Evolutionary conservation across 2,113 vertebrate species (phyloP).

Genomic region (Scolopax mira): DNA sequence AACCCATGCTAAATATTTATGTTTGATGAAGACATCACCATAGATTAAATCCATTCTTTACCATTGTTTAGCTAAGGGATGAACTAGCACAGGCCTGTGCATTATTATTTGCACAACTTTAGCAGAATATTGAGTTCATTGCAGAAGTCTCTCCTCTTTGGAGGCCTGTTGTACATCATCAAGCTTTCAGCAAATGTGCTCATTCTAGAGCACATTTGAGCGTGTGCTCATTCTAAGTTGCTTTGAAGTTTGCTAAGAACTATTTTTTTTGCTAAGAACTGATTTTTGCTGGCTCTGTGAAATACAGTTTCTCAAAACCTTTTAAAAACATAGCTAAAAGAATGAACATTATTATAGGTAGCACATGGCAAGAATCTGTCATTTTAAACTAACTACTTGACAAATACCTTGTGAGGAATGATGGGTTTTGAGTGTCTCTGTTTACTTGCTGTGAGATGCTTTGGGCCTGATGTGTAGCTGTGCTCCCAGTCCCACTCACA

Average conservation of each 20-base stretch:
- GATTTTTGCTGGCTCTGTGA: not conserved
- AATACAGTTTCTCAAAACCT: not conserved
- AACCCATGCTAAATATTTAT: slow-evolving; percentile 43
- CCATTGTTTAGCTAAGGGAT: not conserved
- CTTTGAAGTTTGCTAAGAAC: not conserved
- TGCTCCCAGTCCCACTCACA: slow-evolving; percentile 74
- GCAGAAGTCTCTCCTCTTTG: not conserved
- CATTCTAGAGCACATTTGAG: too few species aligned
- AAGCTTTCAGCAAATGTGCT: not conserved
- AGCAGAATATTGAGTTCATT: not conserved
- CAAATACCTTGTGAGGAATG: slow-evolving; percentile 68
- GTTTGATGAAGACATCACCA: slow-evolving; percentile 27
- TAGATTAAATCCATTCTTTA: slow-evolving; percentile 29
- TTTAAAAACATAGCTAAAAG: not conserved
- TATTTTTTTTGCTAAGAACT: not conserved
- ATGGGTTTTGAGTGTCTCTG: not conserved
- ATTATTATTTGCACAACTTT: slow-evolving; percentile 6
- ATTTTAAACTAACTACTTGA: not conserved
- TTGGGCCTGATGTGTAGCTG: not conserved
- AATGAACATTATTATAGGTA: not conserved
- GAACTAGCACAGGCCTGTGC: slow-evolving; percentile 12
- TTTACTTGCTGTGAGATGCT: not conserved
- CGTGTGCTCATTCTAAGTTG: not conserved
- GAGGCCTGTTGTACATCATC: not conserved
- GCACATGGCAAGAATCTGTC: not conserved